phyloP scores from a whole-genome alignment of 2,888 invertebrate species.

The Parasteatoda lunata region DNA sequence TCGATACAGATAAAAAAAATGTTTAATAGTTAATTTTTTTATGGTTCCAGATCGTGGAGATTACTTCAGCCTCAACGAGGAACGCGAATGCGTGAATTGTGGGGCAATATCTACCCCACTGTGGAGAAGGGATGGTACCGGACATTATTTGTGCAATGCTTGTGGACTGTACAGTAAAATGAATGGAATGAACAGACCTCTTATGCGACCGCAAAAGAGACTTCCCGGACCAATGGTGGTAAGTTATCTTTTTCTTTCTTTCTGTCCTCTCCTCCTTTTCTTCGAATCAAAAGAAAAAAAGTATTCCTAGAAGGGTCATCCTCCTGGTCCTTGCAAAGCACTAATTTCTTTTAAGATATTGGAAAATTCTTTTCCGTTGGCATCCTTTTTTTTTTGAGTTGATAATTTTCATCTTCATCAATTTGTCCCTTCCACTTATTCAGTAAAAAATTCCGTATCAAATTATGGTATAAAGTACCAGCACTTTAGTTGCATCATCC shows the following conservation, averaged over 20 bases:
- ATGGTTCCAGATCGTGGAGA: constrained; percentile 51
- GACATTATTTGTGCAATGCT: constrained; percentile 98
- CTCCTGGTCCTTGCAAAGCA: too few relatives aligned
- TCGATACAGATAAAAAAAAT: too few relatives aligned
- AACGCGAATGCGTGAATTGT: constrained; percentile 97
- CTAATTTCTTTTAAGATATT: too few relatives aligned
- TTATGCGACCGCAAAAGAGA: constrained; percentile 97
- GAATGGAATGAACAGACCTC: constrained; percentile 98
- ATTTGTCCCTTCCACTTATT: too few relatives aligned
- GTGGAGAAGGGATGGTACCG: constrained; percentile 97
- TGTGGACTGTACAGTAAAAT: constrained; percentile 99
- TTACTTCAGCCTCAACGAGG: constrained; percentile 80
- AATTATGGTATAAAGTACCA: too few relatives aligned
- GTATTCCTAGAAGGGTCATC: neutral
- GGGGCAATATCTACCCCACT: constrained; percentile 96
- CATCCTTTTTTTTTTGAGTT: too few relatives aligned
- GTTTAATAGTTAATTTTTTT: neutral
- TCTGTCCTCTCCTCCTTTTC: too few relatives aligned
- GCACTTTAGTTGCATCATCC: too few relatives aligned
- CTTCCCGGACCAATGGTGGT: constrained; percentile 76
- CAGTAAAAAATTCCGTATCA: too few relatives aligned
- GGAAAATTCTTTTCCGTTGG: too few relatives aligned
- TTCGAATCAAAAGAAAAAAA: neutral
- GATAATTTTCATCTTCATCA: too few relatives aligned
- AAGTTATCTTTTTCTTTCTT: neutral